Percentiles rank a stretch among this genome's conserved stretches.
phyloP scores from a whole-genome alignment of 2,888 invertebrate species.

The Nebria brevicollis region DNA sequence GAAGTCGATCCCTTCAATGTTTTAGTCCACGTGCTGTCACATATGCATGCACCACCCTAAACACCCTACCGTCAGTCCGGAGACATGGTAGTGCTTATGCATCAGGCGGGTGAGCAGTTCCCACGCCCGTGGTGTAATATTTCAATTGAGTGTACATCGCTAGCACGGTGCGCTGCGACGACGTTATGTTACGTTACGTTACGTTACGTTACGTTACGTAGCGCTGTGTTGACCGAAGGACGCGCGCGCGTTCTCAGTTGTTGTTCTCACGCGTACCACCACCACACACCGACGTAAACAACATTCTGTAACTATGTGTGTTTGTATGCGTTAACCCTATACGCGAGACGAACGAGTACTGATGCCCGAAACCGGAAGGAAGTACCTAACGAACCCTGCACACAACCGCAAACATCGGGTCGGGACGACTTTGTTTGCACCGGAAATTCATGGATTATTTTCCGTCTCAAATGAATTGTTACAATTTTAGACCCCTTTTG shows the following conservation, averaged over 20 bases:
- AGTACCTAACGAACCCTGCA: slow-evolving; percentile 22
- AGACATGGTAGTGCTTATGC: background rate
- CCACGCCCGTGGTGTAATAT: slow-evolving; percentile 13
- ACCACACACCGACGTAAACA: background rate
- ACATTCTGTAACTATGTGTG: background rate
- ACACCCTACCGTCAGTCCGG: background rate
- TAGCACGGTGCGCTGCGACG: background rate
- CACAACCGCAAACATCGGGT: slow-evolving; percentile 21
- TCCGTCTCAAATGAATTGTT: background rate
- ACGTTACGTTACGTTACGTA: background rate
- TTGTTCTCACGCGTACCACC: slow-evolving; percentile 5
- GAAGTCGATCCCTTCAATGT: background rate
- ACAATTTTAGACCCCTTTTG: background rate
- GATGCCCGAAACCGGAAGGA: slow-evolving; percentile 13
- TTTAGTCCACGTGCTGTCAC: background rate
- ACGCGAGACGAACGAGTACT: background rate
- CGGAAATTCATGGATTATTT: background rate
- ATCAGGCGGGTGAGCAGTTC: slow-evolving; percentile 2
- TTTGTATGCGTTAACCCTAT: slow-evolving; percentile 8
- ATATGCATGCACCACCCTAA: background rate
- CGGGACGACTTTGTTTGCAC: slow-evolving; percentile 3
- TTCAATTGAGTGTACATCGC: slow-evolving; percentile 15
- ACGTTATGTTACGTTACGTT: too few relatives aligned
- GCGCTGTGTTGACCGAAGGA: slow-evolving; percentile 11
- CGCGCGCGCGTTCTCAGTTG: background rate